phyloP scores from a whole-genome alignment of 2,113 vertebrate species.

The Aspidoscelis tigris region DNA sequence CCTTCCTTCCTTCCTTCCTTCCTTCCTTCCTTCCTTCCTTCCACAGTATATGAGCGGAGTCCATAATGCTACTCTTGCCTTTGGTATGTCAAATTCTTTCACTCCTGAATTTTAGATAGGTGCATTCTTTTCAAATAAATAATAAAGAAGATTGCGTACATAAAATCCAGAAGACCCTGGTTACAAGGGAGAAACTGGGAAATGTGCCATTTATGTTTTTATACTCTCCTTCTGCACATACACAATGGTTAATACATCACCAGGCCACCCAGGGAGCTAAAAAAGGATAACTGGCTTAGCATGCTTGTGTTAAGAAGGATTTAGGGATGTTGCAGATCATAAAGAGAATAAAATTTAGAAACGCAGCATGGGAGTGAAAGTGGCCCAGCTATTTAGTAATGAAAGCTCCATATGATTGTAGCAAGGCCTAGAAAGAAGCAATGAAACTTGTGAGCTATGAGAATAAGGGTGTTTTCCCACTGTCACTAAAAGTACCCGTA shows the following conservation, averaged over 20 bases:
- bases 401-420: background rate
- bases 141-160: background rate
- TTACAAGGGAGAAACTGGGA: background rate
- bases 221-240: no score
- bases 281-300: background rate
- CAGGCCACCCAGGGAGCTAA: background rate
- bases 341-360: background rate
- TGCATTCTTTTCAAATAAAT: background rate
- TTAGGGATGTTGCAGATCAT: background rate
- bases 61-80: background rate
- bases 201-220: background rate
- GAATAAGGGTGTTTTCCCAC: background rate
- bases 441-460: background rate
- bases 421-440: background rate
- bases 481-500: no score
- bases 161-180: no score
- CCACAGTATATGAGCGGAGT: background rate
- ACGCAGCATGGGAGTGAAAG: background rate
- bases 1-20: no score
- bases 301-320: background rate
- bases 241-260: background rate
- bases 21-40: background rate
- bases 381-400: background rate
- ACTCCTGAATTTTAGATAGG: slow-evolving; percentile 29
- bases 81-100: background rate